Conservation (phyloP, 1,140 invertebrate genomes). For the Lerema accius region DNA sequence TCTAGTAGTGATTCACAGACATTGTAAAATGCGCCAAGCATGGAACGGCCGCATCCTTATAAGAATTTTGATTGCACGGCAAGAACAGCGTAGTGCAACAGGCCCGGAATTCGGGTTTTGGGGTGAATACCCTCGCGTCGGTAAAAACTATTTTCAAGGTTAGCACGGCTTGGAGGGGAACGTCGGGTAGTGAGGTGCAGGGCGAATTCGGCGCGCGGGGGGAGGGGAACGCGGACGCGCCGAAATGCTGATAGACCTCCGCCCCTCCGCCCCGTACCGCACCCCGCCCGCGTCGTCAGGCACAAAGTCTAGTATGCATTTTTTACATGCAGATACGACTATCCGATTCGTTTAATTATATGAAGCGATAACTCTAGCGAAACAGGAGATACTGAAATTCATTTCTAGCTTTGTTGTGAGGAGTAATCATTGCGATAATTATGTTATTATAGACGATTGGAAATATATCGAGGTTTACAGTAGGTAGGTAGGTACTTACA, state of each 20-base stretch:
- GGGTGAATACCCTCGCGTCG: slow-evolving; percentile 80
- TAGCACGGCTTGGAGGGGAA: slow-evolving; percentile 73
- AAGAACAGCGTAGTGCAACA: slow-evolving; percentile 64
- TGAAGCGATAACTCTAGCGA: background rate
- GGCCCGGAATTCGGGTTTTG: slow-evolving; percentile 76
- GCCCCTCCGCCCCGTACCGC: slow-evolving; percentile 41
- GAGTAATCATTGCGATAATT: too few species aligned
- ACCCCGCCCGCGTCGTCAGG: slow-evolving; percentile 44
- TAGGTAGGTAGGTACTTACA: too few species aligned
- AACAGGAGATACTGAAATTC: slow-evolving; percentile 4
- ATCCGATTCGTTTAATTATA: background rate
- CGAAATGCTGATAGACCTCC: slow-evolving; percentile 79
- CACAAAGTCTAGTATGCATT: slow-evolving; percentile 40
- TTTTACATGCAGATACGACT: slow-evolving; percentile 31
- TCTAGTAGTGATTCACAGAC: too few species aligned
- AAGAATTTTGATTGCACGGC: slow-evolving; percentile 53
- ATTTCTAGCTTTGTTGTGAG: too few species aligned
- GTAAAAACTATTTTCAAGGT: slow-evolving; percentile 83
- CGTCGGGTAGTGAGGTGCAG: slow-evolving; percentile 65
- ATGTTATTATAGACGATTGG: too few species aligned
- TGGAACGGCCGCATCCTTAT: slow-evolving; percentile 53
- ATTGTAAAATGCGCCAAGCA: slow-evolving; percentile 33
- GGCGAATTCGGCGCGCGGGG: slow-evolving; percentile 48
- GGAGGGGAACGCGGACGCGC: slow-evolving; percentile 64
- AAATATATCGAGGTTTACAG: too few species aligned